Conservation (phyloP, 2,797 vertebrate genomes). For the Halcyon badia region DNA sequence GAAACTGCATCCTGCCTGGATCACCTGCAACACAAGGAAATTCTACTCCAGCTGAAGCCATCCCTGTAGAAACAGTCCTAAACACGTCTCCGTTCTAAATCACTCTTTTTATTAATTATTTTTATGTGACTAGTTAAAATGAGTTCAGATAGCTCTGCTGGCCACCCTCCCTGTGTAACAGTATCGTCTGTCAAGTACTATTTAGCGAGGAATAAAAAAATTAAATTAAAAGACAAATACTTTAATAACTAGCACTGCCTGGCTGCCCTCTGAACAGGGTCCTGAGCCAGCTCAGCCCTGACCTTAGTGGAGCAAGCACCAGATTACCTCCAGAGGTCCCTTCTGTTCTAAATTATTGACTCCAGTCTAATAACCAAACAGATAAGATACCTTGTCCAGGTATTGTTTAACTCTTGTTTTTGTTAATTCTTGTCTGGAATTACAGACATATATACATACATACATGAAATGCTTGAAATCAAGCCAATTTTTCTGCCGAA, state of each 20-base stretch:
- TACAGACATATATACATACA: no score
- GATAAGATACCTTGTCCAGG: not conserved
- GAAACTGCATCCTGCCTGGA: not conserved
- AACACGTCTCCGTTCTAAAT: not conserved
- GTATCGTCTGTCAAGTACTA: accelerated
- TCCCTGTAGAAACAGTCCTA: not conserved
- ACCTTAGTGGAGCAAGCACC: not conserved
- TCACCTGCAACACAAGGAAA: not conserved
- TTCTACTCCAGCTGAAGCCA: not conserved
- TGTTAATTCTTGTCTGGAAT: not conserved
- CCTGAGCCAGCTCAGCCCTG: not conserved
- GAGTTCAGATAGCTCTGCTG: not conserved
- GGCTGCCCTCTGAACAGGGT: not conserved
- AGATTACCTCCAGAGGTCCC: not conserved
- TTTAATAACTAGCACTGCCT: not conserved
- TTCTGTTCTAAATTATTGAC: not conserved
- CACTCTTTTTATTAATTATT: not conserved
- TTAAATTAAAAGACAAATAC: not conserved
- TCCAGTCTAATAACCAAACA: not conserved
- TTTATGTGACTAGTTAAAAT: not conserved
- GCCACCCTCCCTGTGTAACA: not conserved
- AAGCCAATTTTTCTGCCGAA: not conserved
- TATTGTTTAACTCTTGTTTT: not conserved
- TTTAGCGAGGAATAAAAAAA: not conserved
- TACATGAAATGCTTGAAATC: not conserved